These are phyloP conservation scores for Paguma larvata DNA, from an alignment of 2,797 vertebrate genomes.

Conservation along the genomic window DNA sequence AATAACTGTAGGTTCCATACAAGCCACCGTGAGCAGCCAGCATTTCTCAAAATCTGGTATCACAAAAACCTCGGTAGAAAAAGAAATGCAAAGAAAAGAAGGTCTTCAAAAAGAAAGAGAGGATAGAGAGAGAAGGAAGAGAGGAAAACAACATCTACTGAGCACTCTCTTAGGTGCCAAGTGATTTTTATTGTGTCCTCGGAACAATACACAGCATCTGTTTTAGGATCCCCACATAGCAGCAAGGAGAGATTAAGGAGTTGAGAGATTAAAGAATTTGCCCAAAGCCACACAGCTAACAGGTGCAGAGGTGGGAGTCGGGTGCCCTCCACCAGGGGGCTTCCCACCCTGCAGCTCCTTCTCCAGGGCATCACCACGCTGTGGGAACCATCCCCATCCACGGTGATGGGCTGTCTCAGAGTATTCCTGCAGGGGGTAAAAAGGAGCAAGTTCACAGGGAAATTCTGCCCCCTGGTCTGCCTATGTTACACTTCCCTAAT, in stretches of 20 bases:
- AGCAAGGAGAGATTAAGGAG: not conserved
- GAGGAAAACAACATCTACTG: not conserved
- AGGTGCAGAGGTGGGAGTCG: not conserved
- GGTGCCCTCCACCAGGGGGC: not conserved
- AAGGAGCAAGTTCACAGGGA: not conserved
- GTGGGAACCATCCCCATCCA: not conserved
- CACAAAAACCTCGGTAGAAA: not conserved
- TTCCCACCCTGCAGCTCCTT: not conserved
- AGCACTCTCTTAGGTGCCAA: not conserved
- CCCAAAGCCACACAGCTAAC: not conserved
- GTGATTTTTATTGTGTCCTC: not conserved
- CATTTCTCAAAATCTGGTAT: conserved; percentile 6
- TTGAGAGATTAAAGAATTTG: not conserved
- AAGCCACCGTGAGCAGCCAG: not conserved
- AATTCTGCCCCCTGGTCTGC: not conserved
- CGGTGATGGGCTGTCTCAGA: not conserved
- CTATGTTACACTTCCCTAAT: not conserved
- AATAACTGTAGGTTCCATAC: not conserved
- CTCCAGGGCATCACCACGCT: not conserved
- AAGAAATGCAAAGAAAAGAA: not conserved
- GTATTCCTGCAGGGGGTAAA: not conserved
- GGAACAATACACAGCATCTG: not conserved
- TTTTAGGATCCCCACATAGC: not conserved
- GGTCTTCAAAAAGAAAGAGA: not conserved
- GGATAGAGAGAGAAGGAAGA: not conserved